These are phyloP conservation scores for Ranitomeya imitator DNA, from an alignment of 2,113 vertebrate genomes.

Conservation along the genomic window DNA sequence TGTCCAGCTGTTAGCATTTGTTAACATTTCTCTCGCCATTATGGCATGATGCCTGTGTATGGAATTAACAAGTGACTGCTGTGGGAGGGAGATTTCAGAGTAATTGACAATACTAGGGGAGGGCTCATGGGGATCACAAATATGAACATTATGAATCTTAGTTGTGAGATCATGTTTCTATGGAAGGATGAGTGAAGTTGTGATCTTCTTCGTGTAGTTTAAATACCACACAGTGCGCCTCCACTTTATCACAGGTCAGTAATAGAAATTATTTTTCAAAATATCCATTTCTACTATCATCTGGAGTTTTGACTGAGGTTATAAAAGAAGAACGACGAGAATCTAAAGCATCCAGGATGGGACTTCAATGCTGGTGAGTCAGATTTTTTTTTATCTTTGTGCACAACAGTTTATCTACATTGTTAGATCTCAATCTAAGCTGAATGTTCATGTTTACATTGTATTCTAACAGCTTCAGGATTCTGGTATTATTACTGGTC, in stretches of 20 bases:
- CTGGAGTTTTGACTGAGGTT: no score
- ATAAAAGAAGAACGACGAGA: neutral
- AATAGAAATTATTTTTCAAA: neutral
- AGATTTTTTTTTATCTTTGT: neutral
- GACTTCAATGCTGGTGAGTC: constrained; percentile 22
- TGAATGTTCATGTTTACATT: neutral
- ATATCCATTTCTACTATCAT: neutral
- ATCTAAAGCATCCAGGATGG: neutral
- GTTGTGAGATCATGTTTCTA: neutral
- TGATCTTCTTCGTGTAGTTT: neutral
- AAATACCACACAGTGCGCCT: neutral
- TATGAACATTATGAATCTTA: neutral
- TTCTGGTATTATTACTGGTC: neutral
- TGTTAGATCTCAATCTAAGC: neutral
- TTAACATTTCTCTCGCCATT: neutral
- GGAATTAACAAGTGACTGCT: neutral
- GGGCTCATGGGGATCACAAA: neutral
- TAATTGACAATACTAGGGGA: neutral
- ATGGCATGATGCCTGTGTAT: neutral
- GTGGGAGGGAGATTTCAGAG: constrained; percentile 2
- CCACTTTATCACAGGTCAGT: neutral
- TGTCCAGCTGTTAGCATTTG: neutral
- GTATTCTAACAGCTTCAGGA: neutral
- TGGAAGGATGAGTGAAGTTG: neutral
- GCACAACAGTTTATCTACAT: neutral